phyloP scores from a whole-genome alignment of 2,113 vertebrate species.

The Holacanthus passer region DNA sequence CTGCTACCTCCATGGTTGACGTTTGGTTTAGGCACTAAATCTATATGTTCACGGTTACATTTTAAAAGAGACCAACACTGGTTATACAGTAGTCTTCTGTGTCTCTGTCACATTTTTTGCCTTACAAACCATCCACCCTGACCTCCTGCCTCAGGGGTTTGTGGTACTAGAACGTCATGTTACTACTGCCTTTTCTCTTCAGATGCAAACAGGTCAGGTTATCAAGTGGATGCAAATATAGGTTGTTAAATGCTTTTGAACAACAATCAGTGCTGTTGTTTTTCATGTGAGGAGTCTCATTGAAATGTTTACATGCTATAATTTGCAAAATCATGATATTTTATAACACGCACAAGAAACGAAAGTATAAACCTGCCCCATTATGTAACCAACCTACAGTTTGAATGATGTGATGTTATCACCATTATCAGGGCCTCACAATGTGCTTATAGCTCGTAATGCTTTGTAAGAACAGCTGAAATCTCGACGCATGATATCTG shows the following conservation, averaged over 20 bases:
- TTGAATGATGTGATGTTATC: neutral
- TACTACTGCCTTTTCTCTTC: too few species aligned
- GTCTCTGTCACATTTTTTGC: too few species aligned
- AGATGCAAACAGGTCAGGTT: too few species aligned
- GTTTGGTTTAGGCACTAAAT: too few species aligned
- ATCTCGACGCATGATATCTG: conserved; percentile 10
- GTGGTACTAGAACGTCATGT: too few species aligned
- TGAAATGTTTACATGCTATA: neutral
- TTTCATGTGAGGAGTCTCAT: neutral
- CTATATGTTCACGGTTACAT: too few species aligned
- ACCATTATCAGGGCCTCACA: neutral
- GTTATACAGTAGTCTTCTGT: too few species aligned
- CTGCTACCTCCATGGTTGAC: too few species aligned
- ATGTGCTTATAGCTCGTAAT: neutral
- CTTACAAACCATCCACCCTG: too few species aligned
- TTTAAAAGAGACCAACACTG: too few species aligned
- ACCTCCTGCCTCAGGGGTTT: too few species aligned
- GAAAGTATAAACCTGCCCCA: neutral
- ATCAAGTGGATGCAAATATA: too few species aligned
- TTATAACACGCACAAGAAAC: neutral
- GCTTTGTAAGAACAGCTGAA: neutral
- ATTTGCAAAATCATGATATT: neutral
- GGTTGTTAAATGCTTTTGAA: neutral
- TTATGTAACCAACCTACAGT: neutral
- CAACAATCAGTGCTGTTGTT: neutral